Conservation (phyloP, 2,888 invertebrate species). For the Amphipyra berbera region DNA sequence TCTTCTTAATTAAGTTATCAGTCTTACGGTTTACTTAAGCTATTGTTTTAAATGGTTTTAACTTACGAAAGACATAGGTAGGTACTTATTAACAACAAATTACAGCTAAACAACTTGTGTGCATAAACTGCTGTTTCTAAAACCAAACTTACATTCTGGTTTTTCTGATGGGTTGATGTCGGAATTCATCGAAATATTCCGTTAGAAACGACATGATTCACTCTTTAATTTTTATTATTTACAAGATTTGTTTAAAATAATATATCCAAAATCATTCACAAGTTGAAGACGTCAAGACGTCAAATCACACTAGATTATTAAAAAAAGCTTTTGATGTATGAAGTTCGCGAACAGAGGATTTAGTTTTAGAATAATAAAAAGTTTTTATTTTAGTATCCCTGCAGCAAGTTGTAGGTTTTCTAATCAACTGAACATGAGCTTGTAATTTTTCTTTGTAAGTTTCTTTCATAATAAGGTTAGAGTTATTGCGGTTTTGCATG, state of each 20-base stretch:
- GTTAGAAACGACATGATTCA: slow-evolving; percentile 82
- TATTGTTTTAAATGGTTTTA: too few species aligned
- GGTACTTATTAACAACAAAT: too few species aligned
- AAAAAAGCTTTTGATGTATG: slow-evolving; percentile 1
- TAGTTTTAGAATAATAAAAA: background rate
- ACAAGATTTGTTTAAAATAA: slow-evolving; percentile 4
- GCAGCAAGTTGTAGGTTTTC: slow-evolving; percentile 48
- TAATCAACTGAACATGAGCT: slow-evolving; percentile 66
- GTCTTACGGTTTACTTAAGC: too few species aligned
- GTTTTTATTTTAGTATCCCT: slow-evolving; percentile 17
- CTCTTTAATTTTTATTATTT: slow-evolving; percentile 36
- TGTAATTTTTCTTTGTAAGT: slow-evolving; percentile 69
- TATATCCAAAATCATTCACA: slow-evolving; percentile 15
- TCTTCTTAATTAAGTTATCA: too few species aligned
- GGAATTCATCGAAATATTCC: slow-evolving; percentile 86
- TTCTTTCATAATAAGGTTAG: slow-evolving; percentile 78
- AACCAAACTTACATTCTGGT: slow-evolving; percentile 78
- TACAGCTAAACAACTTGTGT: background rate
- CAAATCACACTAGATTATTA: slow-evolving; percentile 4
- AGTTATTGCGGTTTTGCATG: slow-evolving; percentile 85
- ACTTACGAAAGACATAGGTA: too few species aligned
- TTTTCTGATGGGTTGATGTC: slow-evolving; percentile 81
- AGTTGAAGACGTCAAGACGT: slow-evolving; percentile 5
- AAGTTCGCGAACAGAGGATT: slow-evolving; percentile 6
- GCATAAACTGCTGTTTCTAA: background rate